Percentiles rank a stretch among this genome's conserved stretches.
Evolutionary conservation across 2,113 vertebrate genomes (phyloP).

Genomic region (Calyptomena viridis): DNA sequence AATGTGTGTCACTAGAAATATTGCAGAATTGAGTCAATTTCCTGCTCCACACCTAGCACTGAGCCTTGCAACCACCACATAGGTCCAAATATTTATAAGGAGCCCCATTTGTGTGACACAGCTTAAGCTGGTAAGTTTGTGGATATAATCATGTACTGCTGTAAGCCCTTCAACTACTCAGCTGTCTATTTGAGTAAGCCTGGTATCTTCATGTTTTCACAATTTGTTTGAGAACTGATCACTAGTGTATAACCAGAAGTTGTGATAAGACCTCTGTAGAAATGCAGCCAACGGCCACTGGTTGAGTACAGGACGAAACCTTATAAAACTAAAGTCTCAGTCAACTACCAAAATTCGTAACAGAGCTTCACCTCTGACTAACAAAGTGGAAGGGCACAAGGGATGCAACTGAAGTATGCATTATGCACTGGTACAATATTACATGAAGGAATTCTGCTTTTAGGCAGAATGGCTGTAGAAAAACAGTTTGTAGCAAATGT

Average conservation of each 20-base stretch:
- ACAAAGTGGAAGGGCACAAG: background rate
- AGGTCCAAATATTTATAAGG: background rate
- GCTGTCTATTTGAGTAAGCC: background rate
- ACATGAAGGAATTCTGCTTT: background rate
- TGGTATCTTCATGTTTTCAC: background rate
- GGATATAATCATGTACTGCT: background rate
- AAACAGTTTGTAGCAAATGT: conserved; percentile 14
- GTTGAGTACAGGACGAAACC: background rate
- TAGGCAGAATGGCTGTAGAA: background rate
- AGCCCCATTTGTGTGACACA: background rate
- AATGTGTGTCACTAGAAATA: background rate
- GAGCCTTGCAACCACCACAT: background rate
- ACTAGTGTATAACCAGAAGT: background rate
- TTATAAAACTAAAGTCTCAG: background rate
- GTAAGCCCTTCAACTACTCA: background rate
- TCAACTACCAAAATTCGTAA: background rate
- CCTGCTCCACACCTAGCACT: background rate
- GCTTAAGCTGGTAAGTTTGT: background rate
- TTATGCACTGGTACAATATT: background rate
- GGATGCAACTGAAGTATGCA: background rate
- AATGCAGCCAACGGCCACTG: background rate
- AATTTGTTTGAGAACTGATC: background rate
- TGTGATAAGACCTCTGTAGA: background rate
- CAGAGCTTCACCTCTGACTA: background rate
- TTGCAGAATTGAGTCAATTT: background rate